These are phyloP conservation scores for Micronycteris hirsuta DNA, from an alignment of 2,113 vertebrate species.

Conservation along the genomic window DNA sequence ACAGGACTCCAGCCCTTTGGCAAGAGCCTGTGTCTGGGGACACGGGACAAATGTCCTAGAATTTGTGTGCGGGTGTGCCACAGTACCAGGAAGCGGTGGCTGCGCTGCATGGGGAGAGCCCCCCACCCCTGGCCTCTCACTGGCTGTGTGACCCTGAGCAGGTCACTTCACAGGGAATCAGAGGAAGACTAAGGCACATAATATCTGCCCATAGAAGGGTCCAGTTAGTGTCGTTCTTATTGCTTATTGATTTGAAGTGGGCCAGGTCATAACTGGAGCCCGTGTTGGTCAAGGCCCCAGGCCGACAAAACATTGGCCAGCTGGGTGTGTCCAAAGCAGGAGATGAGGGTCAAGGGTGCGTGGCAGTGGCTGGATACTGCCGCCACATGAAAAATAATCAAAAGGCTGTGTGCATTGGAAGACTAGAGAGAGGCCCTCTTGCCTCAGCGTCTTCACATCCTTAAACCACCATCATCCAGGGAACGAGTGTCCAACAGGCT, in stretches of 20 bases:
- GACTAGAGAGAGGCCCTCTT: neutral
- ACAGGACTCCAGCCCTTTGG: neutral
- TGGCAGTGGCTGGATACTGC: neutral
- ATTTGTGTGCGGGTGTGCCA: neutral
- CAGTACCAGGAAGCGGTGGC: neutral
- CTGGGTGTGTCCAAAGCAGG: neutral
- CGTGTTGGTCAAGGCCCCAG: neutral
- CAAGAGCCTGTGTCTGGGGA: neutral
- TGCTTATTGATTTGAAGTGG: neutral
- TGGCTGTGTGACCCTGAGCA: neutral
- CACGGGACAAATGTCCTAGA: rapidly evolving
- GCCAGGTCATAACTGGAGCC: neutral
- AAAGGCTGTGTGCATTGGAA: neutral
- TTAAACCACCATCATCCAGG: neutral
- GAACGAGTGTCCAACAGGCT: neutral
- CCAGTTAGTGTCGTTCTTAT: neutral
- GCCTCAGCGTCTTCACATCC: neutral
- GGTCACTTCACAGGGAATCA: neutral
- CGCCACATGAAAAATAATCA: neutral
- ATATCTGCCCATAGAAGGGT: neutral
- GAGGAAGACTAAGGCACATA: neutral
- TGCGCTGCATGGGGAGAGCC: rapidly evolving
- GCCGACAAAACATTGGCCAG: neutral
- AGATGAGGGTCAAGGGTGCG: neutral
- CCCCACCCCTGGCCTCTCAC: neutral